These are phyloP conservation scores for Pocillopora meandrina DNA, from an alignment of 92 coral and sea anemone genomes.

Conservation along the genomic window DNA sequence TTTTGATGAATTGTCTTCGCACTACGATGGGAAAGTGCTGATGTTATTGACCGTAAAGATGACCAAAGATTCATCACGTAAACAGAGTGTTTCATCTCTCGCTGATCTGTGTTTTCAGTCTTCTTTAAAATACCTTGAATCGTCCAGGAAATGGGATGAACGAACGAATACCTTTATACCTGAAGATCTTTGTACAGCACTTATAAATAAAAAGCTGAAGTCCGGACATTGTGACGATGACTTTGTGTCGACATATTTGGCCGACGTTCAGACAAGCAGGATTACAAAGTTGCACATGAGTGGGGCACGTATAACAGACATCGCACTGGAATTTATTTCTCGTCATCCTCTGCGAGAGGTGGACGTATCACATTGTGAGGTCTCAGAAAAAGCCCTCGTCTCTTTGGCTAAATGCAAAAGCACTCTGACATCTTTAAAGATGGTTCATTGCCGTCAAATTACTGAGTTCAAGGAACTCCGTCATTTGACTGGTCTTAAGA, in stretches of 20 bases:
- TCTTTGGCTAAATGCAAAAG: conserved; percentile 62
- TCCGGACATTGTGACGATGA: conserved; percentile 77
- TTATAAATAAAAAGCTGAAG: conserved; percentile 70
- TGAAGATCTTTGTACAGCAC: conserved; percentile 81
- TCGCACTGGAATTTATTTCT: conserved; percentile 59
- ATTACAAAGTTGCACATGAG: conserved; percentile 67
- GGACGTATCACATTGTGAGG: conserved; percentile 67
- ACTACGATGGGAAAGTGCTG: background rate
- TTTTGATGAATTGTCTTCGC: background rate
- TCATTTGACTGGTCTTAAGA: conserved; percentile 50
- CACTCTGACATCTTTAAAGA: conserved; percentile 65
- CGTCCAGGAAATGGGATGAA: conserved; percentile 45
- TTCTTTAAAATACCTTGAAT: conserved; percentile 70
- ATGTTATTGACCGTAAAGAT: background rate
- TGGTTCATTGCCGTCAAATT: conserved; percentile 58
- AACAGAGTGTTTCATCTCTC: conserved; percentile 59
- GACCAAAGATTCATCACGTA: conserved; percentile 22
- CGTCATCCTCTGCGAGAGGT: conserved; percentile 80
- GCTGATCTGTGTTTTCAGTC: conserved; percentile 72
- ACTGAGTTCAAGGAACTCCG: conserved; percentile 59
- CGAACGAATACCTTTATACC: conserved; percentile 59
- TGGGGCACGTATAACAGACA: conserved; percentile 72
- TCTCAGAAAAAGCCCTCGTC: conserved; percentile 64
- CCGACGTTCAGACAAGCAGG: conserved; percentile 73
- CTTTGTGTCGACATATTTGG: conserved; percentile 65